Evolutionary conservation across 1,140 invertebrate species (phyloP), one percentile per base, ranked within the genome.

Genomic region (Amyelois transitella): DNA sequence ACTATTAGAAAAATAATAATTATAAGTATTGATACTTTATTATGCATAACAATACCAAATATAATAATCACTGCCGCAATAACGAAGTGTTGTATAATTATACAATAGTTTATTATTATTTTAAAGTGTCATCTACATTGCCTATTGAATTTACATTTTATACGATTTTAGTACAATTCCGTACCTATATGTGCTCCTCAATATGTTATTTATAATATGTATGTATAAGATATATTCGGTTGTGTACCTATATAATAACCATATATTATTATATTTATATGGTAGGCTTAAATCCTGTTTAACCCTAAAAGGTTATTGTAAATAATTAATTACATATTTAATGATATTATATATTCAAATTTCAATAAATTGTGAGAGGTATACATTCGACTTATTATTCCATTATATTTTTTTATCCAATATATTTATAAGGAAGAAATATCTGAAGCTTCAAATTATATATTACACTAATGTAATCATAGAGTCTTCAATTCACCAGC

Each of bases 321-420:
- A 77, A 85, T 85, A 84, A 63, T 54, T 60, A 64, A 28, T 57
- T 48, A 48, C 19, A 48, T 48, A 48, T 22, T 77, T 73, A 72
- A 73, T 61, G 60, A 72, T 77, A 75, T 77, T 81, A 76, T n/a
- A n/a, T 69, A 82, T 79, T 81, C 72, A 74, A 69, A 67, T 77
- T 80, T 77, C 73, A 85, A 84, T 78, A 81, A 77, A 74, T 55
- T 69, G 62, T 73, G 59, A 70, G 77, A 58, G 12, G 20, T 48
- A 48, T 28, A 43, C 66, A 64, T 51, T 44, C 55, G 45, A 49
- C 48, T 56, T 62, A 51, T 54, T 72, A 54, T 72, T 64, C 19
- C 6, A 10, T 51, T 28, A 32, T 18, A 32, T 28, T 19, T 38
- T 49, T n/a, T 24, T 24, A 12, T 12, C 25, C 25, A 2, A 12